phyloP scores from a whole-genome alignment of 2,797 vertebrate genomes.

The Odontamblyopus lacepedii region DNA sequence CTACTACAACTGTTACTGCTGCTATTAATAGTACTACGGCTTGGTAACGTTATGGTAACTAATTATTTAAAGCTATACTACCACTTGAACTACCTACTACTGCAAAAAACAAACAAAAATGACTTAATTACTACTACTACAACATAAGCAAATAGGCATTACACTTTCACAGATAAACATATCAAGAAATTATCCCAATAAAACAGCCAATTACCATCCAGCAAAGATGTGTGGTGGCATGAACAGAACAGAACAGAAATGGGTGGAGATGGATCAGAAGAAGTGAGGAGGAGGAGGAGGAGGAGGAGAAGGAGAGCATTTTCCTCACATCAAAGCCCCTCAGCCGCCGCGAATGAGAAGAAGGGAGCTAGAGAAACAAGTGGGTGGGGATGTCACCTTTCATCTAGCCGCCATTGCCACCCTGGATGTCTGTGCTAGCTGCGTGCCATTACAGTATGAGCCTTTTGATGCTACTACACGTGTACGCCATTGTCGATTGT shows the following conservation, averaged over 20 bases:
- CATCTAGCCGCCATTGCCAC: slow-evolving; percentile 64
- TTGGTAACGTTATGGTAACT: neutral
- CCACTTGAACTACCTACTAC: too few relatives aligned
- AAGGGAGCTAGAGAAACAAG: slow-evolving; percentile 37
- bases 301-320: slow-evolving; percentile 33
- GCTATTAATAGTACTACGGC: neutral
- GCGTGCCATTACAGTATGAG: slow-evolving; percentile 53
- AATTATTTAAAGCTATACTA: too few relatives aligned
- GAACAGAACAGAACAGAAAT: slow-evolving; percentile 37
- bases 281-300: slow-evolving; percentile 30
- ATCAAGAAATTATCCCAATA: slow-evolving; percentile 1
- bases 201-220: slow-evolving; percentile 45
- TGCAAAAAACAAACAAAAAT: too few relatives aligned
- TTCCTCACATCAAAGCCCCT: slow-evolving; percentile 58
- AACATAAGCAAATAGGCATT: neutral
- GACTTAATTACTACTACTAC: neutral
- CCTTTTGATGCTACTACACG: slow-evolving; percentile 58
- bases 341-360: slow-evolving; percentile 39
- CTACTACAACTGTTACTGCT: neutral
- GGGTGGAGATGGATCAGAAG: slow-evolving; percentile 27
- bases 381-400: slow-evolving; percentile 74
- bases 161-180: neutral
- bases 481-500: slow-evolving; percentile 17
- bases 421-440: slow-evolving; percentile 46
- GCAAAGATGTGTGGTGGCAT: slow-evolving; percentile 11